phyloP scores from a whole-genome alignment of 2,888 invertebrate species.

The Loripinus fragilis region DNA sequence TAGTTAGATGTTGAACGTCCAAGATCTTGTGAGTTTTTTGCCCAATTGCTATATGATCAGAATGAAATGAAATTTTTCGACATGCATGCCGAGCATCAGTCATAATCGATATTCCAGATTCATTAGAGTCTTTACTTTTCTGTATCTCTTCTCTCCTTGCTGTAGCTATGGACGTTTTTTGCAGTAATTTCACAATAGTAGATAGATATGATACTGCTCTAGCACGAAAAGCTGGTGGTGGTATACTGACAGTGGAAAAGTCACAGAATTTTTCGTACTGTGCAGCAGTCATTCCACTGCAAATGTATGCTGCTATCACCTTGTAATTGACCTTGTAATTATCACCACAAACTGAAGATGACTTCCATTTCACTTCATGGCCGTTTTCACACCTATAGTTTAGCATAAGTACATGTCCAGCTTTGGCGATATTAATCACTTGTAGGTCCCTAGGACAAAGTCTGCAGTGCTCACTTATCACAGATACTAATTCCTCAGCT shows the following conservation, averaged over 20 bases:
- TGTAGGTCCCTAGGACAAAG: background rate
- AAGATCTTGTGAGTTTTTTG: no score
- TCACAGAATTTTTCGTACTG: slow-evolving; percentile 32
- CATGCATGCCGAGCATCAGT: no score
- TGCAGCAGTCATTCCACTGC: slow-evolving; percentile 27
- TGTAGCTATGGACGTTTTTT: background rate
- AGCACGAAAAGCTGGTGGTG: slow-evolving; percentile 12
- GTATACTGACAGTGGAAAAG: slow-evolving; percentile 1
- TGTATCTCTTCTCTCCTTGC: slow-evolving; percentile 1
- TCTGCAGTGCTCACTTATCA: background rate
- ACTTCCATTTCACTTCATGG: slow-evolving; percentile 17
- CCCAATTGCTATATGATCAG: no score
- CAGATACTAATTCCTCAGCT: background rate
- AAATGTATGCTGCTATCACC: slow-evolving; percentile 10
- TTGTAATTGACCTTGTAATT: slow-evolving; percentile 26
- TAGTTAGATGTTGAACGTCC: background rate
- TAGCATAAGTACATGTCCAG: slow-evolving; percentile 24
- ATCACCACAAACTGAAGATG: slow-evolving; percentile 25
- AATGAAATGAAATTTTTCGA: no score
- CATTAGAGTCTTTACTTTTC: background rate
- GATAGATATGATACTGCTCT: slow-evolving; percentile 9
- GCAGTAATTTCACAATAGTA: background rate
- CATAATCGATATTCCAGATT: slow-evolving; percentile 29
- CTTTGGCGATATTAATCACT: no score
- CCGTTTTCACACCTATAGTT: slow-evolving; percentile 16